Base-by-base conservation (phyloP, 1,140 invertebrate species). In the Pseudomyrmex concolor region DNA sequence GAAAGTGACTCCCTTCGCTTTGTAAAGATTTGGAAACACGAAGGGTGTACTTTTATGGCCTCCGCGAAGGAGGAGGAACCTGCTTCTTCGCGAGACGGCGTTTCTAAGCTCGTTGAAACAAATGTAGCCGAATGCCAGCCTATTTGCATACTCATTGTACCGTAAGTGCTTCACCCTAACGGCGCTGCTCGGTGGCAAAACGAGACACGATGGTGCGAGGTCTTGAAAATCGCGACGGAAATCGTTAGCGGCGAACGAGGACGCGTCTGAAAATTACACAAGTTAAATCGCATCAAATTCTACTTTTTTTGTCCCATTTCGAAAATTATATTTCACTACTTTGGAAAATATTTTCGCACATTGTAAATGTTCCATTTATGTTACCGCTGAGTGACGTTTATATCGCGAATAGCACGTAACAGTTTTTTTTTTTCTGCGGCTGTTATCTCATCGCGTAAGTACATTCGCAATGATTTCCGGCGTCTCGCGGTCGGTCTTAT, bases 71-170 rank as follows among this genome's bases (percentile, higher is more conserved):
- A 89, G 55, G 66, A 88, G 25, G 34, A 34, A 34, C 34, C 50
- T 10, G 55, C 60, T 81, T 64, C 76, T 82, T 82, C 77, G 83
- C 55, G 70, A 68, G 54, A 71, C 67, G 71, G 12, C 48, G 72
- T 63, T 85, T 45, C 87, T 84, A 83, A 89, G 84, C 86, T 86
- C 78, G 86, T 67, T 83, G 84, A 89, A 86, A 90, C 90, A 87
- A 88, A 88, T 89, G 86, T 88, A 90, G 88, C 74, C 86, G 88
- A 86, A 89, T 85, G 66, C 84, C 81, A 74, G 80, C 57, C 78
- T 85, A 91, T 91, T 91, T 91, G 90, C 90, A 91, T 91, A 91
- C 84, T 88, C 80, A 86, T 89, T 89, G 87, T 89, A 45, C 66
- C 45, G 82, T 86, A 85, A 89, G 87, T 81, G 87, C 86, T 88